A percentile compares a stretch with the other conserved stretches of the same genome.
Conservation (phyloP, 2,797 vertebrate species). For the Catharus ustulatus region DNA sequence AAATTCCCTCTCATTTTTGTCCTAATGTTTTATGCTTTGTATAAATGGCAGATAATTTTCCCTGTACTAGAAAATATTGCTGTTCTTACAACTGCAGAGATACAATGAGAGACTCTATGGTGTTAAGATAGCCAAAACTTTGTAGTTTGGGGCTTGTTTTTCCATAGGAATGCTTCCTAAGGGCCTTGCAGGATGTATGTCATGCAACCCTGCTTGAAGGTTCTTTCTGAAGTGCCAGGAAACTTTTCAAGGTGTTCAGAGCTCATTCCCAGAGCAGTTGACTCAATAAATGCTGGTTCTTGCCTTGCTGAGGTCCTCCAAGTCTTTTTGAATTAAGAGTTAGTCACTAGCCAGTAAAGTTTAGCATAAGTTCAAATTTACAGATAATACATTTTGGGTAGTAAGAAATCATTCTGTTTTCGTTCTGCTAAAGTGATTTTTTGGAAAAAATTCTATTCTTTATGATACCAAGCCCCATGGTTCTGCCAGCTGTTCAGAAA, state of each 20-base stretch:
- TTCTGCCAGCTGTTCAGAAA: neutral
- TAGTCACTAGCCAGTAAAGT: neutral
- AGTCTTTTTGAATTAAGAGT: neutral
- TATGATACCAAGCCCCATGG: neutral
- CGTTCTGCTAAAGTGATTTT: neutral
- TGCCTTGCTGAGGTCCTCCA: neutral
- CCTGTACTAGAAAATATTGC: neutral
- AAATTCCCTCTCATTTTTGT: neutral
- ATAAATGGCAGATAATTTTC: neutral
- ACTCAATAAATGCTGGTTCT: neutral
- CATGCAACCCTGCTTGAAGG: neutral
- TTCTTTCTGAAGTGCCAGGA: neutral
- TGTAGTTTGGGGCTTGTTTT: neutral
- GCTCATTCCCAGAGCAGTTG: neutral
- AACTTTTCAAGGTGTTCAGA: neutral
- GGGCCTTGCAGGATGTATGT: neutral
- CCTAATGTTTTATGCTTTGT: neutral
- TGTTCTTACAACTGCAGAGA: neutral
- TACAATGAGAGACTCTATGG: neutral
- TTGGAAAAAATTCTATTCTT: accelerated
- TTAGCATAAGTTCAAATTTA: neutral
- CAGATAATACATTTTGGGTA: accelerated
- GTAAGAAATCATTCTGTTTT: neutral
- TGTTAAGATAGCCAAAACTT: neutral
- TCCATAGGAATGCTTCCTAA: neutral